Percentiles rank a stretch among this genome's conserved stretches.
These are phyloP conservation scores for Anastatus disparis DNA, from an alignment of 1,140 invertebrate species.

Conservation along the genomic window DNA sequence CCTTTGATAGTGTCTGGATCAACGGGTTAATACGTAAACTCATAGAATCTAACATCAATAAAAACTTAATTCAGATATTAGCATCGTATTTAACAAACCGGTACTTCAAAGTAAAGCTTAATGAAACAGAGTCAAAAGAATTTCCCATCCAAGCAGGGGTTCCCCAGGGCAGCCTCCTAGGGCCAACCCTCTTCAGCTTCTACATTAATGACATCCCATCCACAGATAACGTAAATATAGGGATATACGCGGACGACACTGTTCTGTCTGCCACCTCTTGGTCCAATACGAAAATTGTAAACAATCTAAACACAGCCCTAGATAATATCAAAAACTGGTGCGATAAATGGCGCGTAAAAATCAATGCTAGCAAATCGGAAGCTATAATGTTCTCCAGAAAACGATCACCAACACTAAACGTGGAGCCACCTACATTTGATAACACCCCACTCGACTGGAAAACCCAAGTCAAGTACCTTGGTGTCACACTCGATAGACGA, in stretches of 20 bases:
- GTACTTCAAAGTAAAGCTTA: conserved; percentile 40
- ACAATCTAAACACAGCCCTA: neutral
- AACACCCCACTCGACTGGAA: neutral
- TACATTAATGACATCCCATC: conserved; percentile 49
- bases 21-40: conserved; percentile 45
- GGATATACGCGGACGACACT: conserved; percentile 53
- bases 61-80: conserved; percentile 32
- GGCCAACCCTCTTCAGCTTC: conserved; percentile 47
- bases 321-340: neutral
- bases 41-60: neutral
- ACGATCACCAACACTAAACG: too few species aligned
- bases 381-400: neutral
- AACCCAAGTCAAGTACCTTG: neutral
- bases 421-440: neutral
- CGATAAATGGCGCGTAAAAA: neutral
- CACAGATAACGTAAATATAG: conserved; percentile 46
- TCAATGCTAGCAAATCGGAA: neutral
- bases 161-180: conserved; percentile 51
- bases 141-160: conserved; percentile 48
- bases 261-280: conserved; percentile 48
- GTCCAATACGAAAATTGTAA: neutral
- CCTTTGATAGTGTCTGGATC: neutral
- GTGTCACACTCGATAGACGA: neutral
- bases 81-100: conserved; percentile 47
- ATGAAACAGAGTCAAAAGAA: conserved; percentile 18